These are phyloP conservation scores for Bombus cullumanus DNA, from an alignment of 1,140 invertebrate species.

Conservation along the genomic window DNA sequence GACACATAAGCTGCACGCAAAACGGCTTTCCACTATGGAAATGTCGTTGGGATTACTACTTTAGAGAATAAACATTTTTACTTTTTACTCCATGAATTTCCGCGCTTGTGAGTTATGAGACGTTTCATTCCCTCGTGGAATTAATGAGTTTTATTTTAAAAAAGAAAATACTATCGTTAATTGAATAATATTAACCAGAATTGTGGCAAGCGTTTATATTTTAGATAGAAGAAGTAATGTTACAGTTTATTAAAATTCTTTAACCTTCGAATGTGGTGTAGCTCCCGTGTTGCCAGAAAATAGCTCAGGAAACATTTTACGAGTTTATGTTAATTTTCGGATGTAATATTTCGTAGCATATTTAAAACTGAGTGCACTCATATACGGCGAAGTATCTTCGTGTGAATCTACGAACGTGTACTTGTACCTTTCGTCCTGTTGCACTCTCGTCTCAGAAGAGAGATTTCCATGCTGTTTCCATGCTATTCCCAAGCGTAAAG, in stretches of 20 bases:
- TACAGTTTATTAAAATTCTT: background rate
- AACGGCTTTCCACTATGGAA: background rate
- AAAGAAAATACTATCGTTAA: too few relatives aligned
- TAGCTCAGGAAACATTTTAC: background rate
- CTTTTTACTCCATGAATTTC: too few relatives aligned
- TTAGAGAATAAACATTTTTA: background rate
- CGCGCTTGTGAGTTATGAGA: too few relatives aligned
- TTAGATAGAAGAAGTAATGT: too few relatives aligned
- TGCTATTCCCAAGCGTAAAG: too few relatives aligned
- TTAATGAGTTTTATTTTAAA: too few relatives aligned
- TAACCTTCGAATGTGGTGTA: too few relatives aligned
- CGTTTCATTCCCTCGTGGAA: background rate
- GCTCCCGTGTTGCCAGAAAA: background rate
- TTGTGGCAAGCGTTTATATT: too few relatives aligned
- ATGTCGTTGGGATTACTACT: background rate
- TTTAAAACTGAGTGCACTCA: slow-evolving; percentile 12
- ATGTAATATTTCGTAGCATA: slow-evolving; percentile 18
- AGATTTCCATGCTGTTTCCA: background rate
- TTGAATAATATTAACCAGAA: too few relatives aligned
- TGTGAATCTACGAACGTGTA: slow-evolving; percentile 6
- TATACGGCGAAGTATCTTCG: background rate
- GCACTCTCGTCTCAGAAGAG: background rate
- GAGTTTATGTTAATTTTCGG: slow-evolving; percentile 2
- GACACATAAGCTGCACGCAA: background rate
- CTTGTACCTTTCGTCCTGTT: background rate